Evolutionary conservation across 2,888 invertebrate species (phyloP).

Genomic region (Notodonta dromedarius): DNA sequence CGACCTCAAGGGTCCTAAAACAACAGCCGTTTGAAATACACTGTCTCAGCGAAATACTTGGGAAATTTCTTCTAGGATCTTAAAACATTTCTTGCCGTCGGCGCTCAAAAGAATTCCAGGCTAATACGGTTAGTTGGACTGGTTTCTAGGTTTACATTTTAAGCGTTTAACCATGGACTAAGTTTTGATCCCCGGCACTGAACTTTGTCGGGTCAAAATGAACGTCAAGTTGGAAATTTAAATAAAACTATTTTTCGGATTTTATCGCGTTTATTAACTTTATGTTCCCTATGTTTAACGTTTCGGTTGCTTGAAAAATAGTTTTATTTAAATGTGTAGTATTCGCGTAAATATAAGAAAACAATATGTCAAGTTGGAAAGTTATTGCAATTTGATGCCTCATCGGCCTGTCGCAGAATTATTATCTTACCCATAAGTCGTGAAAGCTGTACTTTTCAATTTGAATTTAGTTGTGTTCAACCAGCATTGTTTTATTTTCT

Average conservation of each 20-base stretch:
- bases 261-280: too few species aligned
- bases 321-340: too few species aligned
- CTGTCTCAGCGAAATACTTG: constrained; percentile 24
- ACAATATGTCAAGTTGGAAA: constrained; percentile 15
- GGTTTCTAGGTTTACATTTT: constrained; percentile 43
- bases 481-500: too few species aligned
- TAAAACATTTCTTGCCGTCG: constrained; percentile 17
- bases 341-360: too few species aligned
- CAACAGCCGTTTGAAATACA: constrained; percentile 18
- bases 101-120: constrained; percentile 26
- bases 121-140: constrained; percentile 33
- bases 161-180: constrained; percentile 30
- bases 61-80: constrained; percentile 15
- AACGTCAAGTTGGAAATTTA: constrained; percentile 13
- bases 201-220: constrained; percentile 22
- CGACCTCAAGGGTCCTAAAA: constrained; percentile 9
- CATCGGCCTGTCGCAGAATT: constrained; percentile 15
- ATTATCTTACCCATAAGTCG: constrained; percentile 18
- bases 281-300: too few species aligned
- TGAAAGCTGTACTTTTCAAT: constrained; percentile 2
- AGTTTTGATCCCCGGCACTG: constrained; percentile 32
- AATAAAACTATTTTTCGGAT: too few species aligned
- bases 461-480: not conserved
- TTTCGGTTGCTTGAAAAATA: too few species aligned
- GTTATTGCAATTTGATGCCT: constrained; percentile 30